Evolutionary conservation across 2,888 invertebrate genomes (phyloP).

Genomic region (Plebejus anna): DNA sequence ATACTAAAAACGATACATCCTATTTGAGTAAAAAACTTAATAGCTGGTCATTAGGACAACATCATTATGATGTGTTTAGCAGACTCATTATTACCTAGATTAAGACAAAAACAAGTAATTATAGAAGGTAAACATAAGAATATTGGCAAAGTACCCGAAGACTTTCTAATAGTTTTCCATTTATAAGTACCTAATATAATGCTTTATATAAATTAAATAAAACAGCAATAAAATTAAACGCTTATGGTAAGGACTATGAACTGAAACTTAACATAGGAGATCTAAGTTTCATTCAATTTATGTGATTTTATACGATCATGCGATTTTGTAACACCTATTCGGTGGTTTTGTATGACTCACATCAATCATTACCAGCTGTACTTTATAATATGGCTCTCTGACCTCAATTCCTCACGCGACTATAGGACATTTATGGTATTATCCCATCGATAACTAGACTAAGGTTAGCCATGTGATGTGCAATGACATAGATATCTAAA

Average conservation of each 20-base stretch:
- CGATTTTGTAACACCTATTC: background rate
- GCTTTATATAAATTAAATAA: background rate
- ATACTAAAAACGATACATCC: background rate
- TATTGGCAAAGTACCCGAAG: background rate
- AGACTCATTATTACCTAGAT: background rate
- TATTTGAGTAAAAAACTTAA: conserved; percentile 2
- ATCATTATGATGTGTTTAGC: background rate
- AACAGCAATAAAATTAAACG: background rate
- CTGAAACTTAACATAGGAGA: background rate
- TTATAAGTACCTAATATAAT: background rate
- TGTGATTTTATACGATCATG: background rate
- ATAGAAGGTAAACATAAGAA: background rate
- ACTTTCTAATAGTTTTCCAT: background rate
- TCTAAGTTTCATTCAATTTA: too few species aligned
- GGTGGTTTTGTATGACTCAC: conserved; percentile 21
- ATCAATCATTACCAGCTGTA: background rate
- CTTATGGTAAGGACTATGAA: background rate
- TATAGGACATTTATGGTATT: conserved; percentile 22
- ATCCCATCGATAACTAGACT: conserved; percentile 28
- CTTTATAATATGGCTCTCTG: conserved; percentile 9
- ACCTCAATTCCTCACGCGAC: conserved; percentile 21
- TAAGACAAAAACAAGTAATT: background rate
- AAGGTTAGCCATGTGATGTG: conserved; percentile 17
- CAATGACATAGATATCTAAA: background rate
- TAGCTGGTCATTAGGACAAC: background rate